Evolutionary conservation across 2,113 vertebrate species (phyloP).

Genomic region (Notothenia coriiceps): DNA sequence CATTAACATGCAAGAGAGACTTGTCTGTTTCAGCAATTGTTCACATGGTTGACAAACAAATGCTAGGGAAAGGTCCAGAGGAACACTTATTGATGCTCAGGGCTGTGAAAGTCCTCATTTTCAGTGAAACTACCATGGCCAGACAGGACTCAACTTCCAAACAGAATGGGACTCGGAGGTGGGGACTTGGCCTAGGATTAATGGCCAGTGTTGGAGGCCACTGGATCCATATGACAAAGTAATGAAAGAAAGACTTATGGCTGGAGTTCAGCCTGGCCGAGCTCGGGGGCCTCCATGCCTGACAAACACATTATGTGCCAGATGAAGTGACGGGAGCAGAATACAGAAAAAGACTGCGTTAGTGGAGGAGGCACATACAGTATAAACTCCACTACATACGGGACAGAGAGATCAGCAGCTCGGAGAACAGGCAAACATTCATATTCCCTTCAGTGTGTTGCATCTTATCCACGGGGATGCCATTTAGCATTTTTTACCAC

Average conservation of each 20-base stretch:
- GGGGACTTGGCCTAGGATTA: constrained; percentile 67
- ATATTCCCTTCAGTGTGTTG: constrained; percentile 17
- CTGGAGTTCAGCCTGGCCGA: constrained; percentile 67
- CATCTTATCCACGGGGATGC: constrained; percentile 5
- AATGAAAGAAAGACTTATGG: constrained; percentile 81
- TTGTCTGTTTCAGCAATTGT: neutral
- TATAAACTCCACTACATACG: constrained; percentile 30
- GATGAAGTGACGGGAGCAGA: constrained; percentile 71
- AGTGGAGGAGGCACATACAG: constrained; percentile 40
- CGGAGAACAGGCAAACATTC: constrained; percentile 15
- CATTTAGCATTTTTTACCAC: neutral
- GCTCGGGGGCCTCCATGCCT: constrained; percentile 73
- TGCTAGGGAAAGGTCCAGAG: neutral
- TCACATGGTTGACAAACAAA: constrained; percentile 14
- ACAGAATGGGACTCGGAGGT: constrained; percentile 52
- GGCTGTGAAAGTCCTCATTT: constrained; percentile 41
- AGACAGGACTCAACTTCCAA: constrained; percentile 38
- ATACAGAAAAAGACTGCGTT: constrained; percentile 61
- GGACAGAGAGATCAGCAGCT: constrained; percentile 31
- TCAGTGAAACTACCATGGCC: constrained; percentile 13
- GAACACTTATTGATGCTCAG: constrained; percentile 18
- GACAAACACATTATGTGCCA: constrained; percentile 81
- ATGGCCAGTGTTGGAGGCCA: constrained; percentile 75
- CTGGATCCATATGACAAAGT: constrained; percentile 79
- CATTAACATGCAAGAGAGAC: neutral